Evolutionary conservation across 1,140 invertebrate genomes (phyloP).

Genomic region (Hylaeus volcanicus): DNA sequence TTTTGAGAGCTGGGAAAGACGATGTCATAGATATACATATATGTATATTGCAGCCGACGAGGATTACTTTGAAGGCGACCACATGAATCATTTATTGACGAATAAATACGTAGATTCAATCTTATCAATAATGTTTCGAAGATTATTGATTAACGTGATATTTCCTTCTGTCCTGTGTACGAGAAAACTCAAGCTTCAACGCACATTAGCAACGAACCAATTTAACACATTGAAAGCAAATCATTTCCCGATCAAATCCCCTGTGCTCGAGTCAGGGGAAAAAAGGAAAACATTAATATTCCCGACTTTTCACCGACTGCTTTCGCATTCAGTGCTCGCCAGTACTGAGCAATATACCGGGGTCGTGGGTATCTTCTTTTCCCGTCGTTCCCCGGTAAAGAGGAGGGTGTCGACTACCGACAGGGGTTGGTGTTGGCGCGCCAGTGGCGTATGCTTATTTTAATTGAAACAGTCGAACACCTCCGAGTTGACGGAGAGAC

Average conservation of each 20-base stretch:
- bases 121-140: too few relatives aligned
- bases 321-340: slow-evolving; percentile 78
- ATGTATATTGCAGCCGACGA: too few relatives aligned
- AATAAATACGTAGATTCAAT: too few relatives aligned
- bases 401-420: slow-evolving; percentile 43
- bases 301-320: slow-evolving; percentile 48
- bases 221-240: background rate
- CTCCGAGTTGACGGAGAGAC: slow-evolving; percentile 70
- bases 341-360: slow-evolving; percentile 76
- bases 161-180: slow-evolving; percentile 21
- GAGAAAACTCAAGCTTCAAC: background rate
- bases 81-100: too few relatives aligned
- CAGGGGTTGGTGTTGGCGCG: slow-evolving; percentile 62
- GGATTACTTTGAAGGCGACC: too few relatives aligned
- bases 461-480: slow-evolving; percentile 79
- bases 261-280: background rate
- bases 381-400: slow-evolving; percentile 42
- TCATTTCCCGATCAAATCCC: background rate
- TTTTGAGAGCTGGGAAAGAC: too few relatives aligned
- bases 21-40: too few relatives aligned
- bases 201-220: background rate
- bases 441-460: slow-evolving; percentile 78
- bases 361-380: slow-evolving; percentile 64
- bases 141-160: too few relatives aligned
- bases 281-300: slow-evolving; percentile 57